phyloP scores from a whole-genome alignment of 1,140 invertebrate species.

The Drosophila tropicalis region DNA sequence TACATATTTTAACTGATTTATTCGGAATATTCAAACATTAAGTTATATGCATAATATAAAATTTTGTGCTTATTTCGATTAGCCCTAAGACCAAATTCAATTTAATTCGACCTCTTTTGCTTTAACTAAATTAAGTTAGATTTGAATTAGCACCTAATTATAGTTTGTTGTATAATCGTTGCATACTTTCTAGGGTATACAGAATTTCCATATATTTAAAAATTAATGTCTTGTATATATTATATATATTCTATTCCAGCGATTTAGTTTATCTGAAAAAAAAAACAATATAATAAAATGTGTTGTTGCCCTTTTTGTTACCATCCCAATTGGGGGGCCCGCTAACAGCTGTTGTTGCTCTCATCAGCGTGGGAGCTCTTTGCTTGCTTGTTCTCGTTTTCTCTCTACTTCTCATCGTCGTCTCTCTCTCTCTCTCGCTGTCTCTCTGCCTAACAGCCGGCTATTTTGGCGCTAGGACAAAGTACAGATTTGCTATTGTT shows the following conservation, averaged over 20 bases:
- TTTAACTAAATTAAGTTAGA: no score
- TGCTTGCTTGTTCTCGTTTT: not conserved
- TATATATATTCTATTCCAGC: slow-evolving; percentile 6
- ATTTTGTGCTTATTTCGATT: no score
- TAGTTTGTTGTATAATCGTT: no score
- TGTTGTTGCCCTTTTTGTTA: not conserved
- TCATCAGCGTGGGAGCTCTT: not conserved
- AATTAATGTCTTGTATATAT: not conserved
- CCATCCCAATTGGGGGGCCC: slow-evolving; percentile 31
- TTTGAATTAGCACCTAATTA: no score
- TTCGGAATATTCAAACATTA: no score
- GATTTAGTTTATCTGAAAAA: slow-evolving; percentile 9
- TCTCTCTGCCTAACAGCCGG: slow-evolving; percentile 13
- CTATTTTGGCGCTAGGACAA: slow-evolving; percentile 54
- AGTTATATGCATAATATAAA: no score
- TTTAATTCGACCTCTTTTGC: no score
- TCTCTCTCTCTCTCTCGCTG: not conserved
- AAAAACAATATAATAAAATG: not conserved
- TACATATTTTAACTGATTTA: no score
- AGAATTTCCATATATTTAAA: slow-evolving; percentile 34
- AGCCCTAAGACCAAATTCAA: no score
- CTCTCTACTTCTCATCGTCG: not conserved
- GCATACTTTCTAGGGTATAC: slow-evolving; percentile 7
- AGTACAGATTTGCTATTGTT: slow-evolving; percentile 55
- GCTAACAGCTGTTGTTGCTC: slow-evolving; percentile 53